A percentile compares a stretch with the other conserved stretches of the same genome.
Conservation (phyloP, 2,113 vertebrate species). For the Prietella phreatophila region DNA sequence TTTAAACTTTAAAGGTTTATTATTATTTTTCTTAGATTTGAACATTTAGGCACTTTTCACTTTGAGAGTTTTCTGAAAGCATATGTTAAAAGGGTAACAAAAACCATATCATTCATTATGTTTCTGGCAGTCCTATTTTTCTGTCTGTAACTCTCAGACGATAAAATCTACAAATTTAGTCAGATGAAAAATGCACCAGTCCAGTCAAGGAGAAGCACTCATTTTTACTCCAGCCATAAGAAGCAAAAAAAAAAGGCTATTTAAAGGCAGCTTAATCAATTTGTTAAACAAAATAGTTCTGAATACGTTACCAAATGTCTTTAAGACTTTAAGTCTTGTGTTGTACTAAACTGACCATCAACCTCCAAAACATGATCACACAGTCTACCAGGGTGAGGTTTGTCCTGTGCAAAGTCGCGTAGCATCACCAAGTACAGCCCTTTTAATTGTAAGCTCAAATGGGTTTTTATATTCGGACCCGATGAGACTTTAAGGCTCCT, state of each 20-base stretch:
- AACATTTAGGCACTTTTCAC: not conserved
- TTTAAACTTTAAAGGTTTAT: not conserved
- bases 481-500: not conserved
- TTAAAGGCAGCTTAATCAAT: not conserved
- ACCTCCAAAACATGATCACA: not conserved
- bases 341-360: not conserved
- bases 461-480: not conserved
- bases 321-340: not conserved
- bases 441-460: not conserved
- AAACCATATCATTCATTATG: not conserved
- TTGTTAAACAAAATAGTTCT: not conserved
- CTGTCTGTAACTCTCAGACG: not conserved
- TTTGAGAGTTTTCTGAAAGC: not conserved
- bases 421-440: not conserved
- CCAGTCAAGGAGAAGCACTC: fast-evolving
- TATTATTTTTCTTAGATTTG: not conserved
- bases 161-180: not conserved
- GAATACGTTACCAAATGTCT: not conserved
- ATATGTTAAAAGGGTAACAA: not conserved
- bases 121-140: not conserved
- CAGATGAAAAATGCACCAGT: not conserved
- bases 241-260: not conserved
- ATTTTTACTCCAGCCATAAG: not conserved
- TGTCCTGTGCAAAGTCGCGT: not conserved
- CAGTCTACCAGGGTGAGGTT: not conserved